These are phyloP conservation scores for Silurus asotus DNA, from an alignment of 2,113 vertebrate genomes.

Conservation along the genomic window DNA sequence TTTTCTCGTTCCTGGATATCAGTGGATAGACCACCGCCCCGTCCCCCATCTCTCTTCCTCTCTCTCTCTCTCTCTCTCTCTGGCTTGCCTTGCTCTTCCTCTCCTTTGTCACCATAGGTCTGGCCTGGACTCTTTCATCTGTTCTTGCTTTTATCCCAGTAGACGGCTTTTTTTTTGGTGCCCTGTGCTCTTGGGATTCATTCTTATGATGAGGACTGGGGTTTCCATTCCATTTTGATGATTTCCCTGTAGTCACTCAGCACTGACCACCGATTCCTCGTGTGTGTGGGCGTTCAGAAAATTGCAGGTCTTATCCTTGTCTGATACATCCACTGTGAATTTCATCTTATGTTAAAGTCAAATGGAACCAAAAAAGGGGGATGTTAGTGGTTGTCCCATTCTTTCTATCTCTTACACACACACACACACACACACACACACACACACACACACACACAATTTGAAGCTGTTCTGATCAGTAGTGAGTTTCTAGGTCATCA, in stretches of 20 bases:
- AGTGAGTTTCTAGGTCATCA: neutral
- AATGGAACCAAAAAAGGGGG: neutral
- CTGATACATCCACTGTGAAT: constrained; percentile 11
- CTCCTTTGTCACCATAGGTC: constrained; percentile 13
- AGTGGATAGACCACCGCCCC: neutral
- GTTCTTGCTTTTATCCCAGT: constrained; percentile 35
- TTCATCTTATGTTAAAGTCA: neutral
- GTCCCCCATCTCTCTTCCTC: neutral
- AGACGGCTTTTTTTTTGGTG: constrained; percentile 19
- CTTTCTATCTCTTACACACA: neutral
- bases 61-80: constrained; percentile 21
- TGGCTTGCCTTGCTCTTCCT: neutral
- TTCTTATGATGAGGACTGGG: constrained; percentile 7
- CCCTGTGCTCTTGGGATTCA: neutral
- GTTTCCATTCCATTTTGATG: constrained; percentile 31
- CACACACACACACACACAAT: no score
- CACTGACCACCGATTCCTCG: constrained; percentile 30
- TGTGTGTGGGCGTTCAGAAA: constrained; percentile 5
- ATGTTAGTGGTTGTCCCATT: neutral
- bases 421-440: neutral
- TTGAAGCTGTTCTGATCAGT: neutral
- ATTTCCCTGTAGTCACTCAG: constrained; percentile 33
- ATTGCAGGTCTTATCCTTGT: constrained; percentile 12
- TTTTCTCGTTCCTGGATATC: constrained; percentile 6
- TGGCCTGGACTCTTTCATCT: constrained; percentile 18